Base-by-base conservation (phyloP, 2,113 vertebrate species). In the Australoheros scitulus region DNA sequence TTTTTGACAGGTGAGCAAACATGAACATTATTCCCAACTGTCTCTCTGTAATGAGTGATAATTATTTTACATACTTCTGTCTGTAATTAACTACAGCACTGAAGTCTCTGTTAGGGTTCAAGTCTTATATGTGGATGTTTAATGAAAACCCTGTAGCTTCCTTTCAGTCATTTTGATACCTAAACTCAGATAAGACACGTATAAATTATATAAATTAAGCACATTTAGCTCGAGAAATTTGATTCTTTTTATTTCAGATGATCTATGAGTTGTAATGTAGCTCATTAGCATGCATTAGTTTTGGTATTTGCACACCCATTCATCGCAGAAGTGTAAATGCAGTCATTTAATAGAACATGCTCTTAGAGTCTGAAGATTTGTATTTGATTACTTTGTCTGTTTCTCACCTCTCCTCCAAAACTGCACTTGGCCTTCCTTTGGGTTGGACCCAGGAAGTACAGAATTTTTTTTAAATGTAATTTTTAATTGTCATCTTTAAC, bases 1-100 rank as follows among this genome's bases (percentile, higher is more conserved):
- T 22, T 68, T 74, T 59, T 59, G 82, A 86, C 82, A 88, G 79
- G 78, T 87, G 83, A 88, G 63, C 83, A 87, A 91, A 81, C 52
- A 68, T 26, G 41, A 85, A 32, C 29, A 61, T 80, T 78, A 80
- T 64, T 82, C 36, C 61, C 18, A 61, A 81, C 59, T 58, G 52
- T 81, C 7, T 79, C 24, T 70, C 11, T 6, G 74, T 56, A 50
- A 61, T 59, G 34, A 18, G 5, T 1, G 15, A 24, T 82, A 1
- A 5, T 55, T 83, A 58, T 76, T 56, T 72, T 32, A 61, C n/a
- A 79, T 55, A 52, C 3, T 74, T 76, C 2, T 22, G 26, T 17
- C 58, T 59, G 59, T 60, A 38, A 65, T 20, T 80, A 55, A 63
- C 61, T 38, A 6, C 63, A n/a, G 18, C 24, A 7, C 24, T 82